Evolutionary conservation across 2,888 invertebrate species (phyloP), one percentile per base, ranked within the genome.

Genomic region (Sphaerophoria rueppellii): DNA sequence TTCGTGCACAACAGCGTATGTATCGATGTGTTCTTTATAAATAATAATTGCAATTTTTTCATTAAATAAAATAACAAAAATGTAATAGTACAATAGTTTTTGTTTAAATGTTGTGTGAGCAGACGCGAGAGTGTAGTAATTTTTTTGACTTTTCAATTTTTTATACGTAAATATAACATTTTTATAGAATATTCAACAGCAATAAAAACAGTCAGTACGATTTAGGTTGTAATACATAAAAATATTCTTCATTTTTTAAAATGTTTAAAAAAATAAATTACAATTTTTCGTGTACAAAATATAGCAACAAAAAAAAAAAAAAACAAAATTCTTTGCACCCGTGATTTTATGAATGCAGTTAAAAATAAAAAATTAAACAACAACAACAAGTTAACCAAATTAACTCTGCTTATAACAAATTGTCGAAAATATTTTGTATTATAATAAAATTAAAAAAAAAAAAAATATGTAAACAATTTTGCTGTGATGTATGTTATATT

Each of bases 401-500:
- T 58, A 58, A 37, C 43, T 72, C 70, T 79, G 75, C 78, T 70
- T 74, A 63, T 52, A 65, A 37, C 54, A 69, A 65, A 87, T 86
- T 87, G 87, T 88, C 86, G 82, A 67, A 87, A 87, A 89, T 87
- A 86, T 87, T 85, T 87, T 88, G 79, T 87, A 87, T 85, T 69
- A 79, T 82, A 79, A 85, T 77, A 75, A 87, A 81, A 72, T 83
- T 79, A 88, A 79, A 82, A 55, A 34, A 57, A 6, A 32, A 63
- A 40, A 5, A 52, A 6, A 87, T 88, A 89, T 88, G 89, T 89
- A 89, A 89, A 90, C 90, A 91, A 88, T 91, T 90, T 90, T 91
- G 91, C 91, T 91, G 91, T 91, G 91, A 91, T 91, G 91, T 91
- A 91, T 90, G 91, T 91, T 91, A 89, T 90, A 90, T 89, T 65